A percentile compares a stretch with the other conserved stretches of the same genome.
These are phyloP conservation scores for Aphodius sticticus DNA, from an alignment of 2,888 invertebrate species.

Conservation along the genomic window DNA sequence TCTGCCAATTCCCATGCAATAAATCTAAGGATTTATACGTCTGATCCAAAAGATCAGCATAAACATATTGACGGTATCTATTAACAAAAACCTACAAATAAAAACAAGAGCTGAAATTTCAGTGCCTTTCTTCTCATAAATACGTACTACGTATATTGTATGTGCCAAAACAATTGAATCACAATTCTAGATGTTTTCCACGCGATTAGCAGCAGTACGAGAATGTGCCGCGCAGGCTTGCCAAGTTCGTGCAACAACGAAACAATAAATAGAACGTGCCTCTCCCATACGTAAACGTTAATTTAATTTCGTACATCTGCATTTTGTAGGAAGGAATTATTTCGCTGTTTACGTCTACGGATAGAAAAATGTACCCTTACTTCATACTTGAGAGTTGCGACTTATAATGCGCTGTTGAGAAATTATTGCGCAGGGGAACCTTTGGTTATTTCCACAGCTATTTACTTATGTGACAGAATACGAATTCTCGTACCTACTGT, in stretches of 20 bases:
- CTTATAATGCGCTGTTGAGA: neutral
- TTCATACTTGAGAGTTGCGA: neutral
- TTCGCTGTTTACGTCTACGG: neutral
- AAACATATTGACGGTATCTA: neutral
- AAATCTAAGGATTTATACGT: neutral
- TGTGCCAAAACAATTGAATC: slow-evolving; percentile 47
- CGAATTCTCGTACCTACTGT: neutral
- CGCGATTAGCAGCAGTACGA: slow-evolving; percentile 17
- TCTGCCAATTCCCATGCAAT: neutral
- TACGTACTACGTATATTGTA: neutral
- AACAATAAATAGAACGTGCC: neutral
- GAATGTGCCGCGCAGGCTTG: neutral
- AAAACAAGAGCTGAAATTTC: neutral
- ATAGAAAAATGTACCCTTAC: neutral
- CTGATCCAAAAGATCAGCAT: neutral
- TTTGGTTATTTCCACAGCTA: neutral
- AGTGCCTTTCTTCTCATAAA: slow-evolving; percentile 27
- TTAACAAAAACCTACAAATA: neutral
- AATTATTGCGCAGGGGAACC: neutral
- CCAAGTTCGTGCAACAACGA: neutral
- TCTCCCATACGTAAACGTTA: neutral
- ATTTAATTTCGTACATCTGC: neutral
- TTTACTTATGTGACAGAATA: neutral
- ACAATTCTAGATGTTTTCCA: slow-evolving; percentile 45
- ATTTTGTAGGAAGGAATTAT: neutral